Percentiles rank a stretch among this genome's conserved stretches.
Conservation (phyloP, 2,797 vertebrate species). For the Aratinga solstitialis region DNA sequence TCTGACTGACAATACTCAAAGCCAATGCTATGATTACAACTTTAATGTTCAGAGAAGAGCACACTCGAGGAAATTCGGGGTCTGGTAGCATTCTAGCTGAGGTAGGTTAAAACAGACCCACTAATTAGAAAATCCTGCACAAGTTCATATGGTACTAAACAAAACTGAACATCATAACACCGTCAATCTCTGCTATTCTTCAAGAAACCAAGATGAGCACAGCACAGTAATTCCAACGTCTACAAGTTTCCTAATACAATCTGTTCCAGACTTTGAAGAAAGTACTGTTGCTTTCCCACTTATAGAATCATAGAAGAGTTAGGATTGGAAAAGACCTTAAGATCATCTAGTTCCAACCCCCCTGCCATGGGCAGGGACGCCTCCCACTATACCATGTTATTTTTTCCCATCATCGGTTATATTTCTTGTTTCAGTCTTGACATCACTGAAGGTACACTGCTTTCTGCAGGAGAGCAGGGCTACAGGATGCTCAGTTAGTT, state of each 20-base stretch:
- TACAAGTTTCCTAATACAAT: conserved; percentile 9
- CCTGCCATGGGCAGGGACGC: too few species aligned
- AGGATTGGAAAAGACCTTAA: too few species aligned
- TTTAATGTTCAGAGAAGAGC: not conserved
- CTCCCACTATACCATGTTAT: not conserved
- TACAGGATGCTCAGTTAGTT: not conserved
- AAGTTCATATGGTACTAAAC: not conserved
- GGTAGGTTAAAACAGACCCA: conserved; percentile 74
- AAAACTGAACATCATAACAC: not conserved
- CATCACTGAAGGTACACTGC: not conserved
- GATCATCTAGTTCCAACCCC: too few species aligned
- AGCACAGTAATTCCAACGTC: conserved; percentile 7
- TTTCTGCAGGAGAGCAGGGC: not conserved
- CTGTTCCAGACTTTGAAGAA: not conserved
- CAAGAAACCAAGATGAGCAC: not conserved
- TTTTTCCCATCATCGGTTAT: not conserved
- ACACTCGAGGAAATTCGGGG: not conserved
- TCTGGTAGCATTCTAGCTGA: conserved; percentile 59
- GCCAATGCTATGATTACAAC: not conserved
- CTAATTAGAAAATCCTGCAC: conserved; percentile 43
- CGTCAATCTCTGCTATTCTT: not conserved
- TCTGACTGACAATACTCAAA: conserved; percentile 20
- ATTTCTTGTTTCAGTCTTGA: not conserved
- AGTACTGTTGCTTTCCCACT: not conserved
- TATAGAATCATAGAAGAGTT: not conserved